Percentiles rank a stretch among this genome's conserved stretches.
Conservation (phyloP, 2,113 vertebrate genomes). For the Alligator mississippiensis region DNA sequence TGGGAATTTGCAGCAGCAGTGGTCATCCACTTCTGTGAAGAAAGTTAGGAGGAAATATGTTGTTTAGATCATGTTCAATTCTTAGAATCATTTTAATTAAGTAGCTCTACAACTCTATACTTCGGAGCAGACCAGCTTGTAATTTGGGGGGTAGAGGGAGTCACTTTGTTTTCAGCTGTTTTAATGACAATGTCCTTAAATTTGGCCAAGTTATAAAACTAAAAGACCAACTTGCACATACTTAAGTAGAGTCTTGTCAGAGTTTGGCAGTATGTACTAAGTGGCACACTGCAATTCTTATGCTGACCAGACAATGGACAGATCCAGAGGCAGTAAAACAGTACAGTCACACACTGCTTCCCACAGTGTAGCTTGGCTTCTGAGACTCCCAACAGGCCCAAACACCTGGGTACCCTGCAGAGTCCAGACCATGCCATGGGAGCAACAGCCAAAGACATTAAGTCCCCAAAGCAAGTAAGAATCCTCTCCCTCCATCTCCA, state of each 20-base stretch:
- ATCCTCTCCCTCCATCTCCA: no score
- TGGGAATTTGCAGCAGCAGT: background rate
- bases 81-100: background rate
- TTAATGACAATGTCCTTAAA: background rate
- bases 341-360: no score
- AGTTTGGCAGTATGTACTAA: background rate
- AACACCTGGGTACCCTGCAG: no score
- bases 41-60: rapidly evolving
- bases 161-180: background rate
- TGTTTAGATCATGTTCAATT: background rate
- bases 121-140: background rate
- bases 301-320: no score
- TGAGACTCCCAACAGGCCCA: no score
- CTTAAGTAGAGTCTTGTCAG: background rate
- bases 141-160: background rate
- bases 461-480: no score
- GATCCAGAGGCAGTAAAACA: no score
- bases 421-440: no score
- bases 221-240: background rate
- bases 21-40: background rate
- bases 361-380: no score
- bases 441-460: no score
- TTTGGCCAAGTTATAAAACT: background rate
- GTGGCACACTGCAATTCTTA: no score
- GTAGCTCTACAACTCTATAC: background rate